phyloP scores from a whole-genome alignment of 2,113 vertebrate species.

The Colossoma macropomum region DNA sequence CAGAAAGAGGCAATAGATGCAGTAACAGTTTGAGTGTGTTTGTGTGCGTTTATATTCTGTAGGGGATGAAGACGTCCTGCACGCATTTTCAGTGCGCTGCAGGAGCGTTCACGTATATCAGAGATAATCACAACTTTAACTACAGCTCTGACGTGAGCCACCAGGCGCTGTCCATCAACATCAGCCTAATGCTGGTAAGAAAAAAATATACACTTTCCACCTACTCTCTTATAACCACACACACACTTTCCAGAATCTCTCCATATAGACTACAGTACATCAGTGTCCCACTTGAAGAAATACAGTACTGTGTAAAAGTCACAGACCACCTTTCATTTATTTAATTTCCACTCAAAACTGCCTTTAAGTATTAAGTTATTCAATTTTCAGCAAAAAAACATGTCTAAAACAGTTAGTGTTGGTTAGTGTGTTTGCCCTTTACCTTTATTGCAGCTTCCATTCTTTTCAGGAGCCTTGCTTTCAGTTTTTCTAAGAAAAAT shows the following conservation, averaged over 20 bases:
- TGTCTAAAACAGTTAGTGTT: too few species aligned
- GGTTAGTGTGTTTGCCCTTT: too few species aligned
- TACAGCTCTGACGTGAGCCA: constrained; percentile 85
- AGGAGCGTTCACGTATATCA: constrained; percentile 80
- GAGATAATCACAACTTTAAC: constrained; percentile 82
- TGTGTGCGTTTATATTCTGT: constrained; percentile 7
- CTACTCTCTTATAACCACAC: neutral
- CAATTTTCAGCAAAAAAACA: too few species aligned
- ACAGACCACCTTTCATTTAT: too few species aligned
- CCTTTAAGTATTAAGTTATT: too few species aligned
- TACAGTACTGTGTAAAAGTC: neutral
- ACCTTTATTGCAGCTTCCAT: too few species aligned
- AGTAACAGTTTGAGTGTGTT: constrained; percentile 11
- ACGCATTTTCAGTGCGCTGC: constrained; percentile 87
- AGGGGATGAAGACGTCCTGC: constrained; percentile 86
- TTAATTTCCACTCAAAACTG: neutral
- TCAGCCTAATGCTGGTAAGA: constrained; percentile 83
- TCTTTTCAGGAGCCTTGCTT: too few species aligned
- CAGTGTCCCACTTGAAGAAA: too few species aligned
- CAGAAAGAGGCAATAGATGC: neutral
- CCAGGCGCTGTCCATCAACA: constrained; percentile 84
- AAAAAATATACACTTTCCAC: constrained; percentile 13
- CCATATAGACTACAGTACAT: neutral
- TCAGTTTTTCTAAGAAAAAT: too few species aligned
- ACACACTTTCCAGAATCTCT: constrained; percentile 40